These are phyloP conservation scores for Acanthornis magna DNA, from an alignment of 2,797 vertebrate species.

Conservation along the genomic window DNA sequence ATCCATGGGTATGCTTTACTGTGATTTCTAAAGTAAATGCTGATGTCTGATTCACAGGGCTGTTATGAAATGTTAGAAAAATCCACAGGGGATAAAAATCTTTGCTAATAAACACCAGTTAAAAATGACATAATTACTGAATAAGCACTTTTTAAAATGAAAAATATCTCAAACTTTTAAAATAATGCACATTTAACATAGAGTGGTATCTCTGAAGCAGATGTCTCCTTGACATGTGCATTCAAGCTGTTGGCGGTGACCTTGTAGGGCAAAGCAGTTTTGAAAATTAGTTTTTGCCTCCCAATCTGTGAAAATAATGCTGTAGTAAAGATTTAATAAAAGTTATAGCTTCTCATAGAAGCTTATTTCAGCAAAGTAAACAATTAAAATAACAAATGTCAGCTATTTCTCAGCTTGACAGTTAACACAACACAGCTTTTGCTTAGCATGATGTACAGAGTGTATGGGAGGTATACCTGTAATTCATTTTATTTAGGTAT, in stretches of 20 bases:
- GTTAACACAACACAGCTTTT: conserved; percentile 77
- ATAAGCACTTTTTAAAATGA: conserved; percentile 62
- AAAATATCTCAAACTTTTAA: conserved; percentile 70
- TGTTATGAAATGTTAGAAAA: conserved; percentile 48
- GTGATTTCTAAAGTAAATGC: conserved; percentile 30
- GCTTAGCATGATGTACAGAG: conserved; percentile 73
- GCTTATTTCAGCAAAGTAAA: conserved; percentile 83
- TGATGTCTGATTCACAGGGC: conserved; percentile 53
- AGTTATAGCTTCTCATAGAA: conserved; percentile 69
- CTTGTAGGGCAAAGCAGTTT: conserved; percentile 78
- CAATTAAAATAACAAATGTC: conserved; percentile 85
- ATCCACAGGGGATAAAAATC: conserved; percentile 47
- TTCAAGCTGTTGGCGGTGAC: conserved; percentile 78
- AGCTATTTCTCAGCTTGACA: conserved; percentile 80
- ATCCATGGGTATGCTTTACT: conserved; percentile 14
- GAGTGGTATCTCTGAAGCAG: conserved; percentile 71
- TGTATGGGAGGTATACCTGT: conserved; percentile 66
- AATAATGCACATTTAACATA: conserved; percentile 73
- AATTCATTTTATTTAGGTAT: conserved; percentile 70
- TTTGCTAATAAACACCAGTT: conserved; percentile 62
- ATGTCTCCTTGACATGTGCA: conserved; percentile 80
- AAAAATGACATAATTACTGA: conserved; percentile 70
- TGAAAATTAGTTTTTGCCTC: conserved; percentile 78
- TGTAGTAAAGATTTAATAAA: conserved; percentile 78
- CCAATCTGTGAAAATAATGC: conserved; percentile 78